Base-by-base conservation (phyloP, 2,888 invertebrate species). In the Meliscaeva auricollis region DNA sequence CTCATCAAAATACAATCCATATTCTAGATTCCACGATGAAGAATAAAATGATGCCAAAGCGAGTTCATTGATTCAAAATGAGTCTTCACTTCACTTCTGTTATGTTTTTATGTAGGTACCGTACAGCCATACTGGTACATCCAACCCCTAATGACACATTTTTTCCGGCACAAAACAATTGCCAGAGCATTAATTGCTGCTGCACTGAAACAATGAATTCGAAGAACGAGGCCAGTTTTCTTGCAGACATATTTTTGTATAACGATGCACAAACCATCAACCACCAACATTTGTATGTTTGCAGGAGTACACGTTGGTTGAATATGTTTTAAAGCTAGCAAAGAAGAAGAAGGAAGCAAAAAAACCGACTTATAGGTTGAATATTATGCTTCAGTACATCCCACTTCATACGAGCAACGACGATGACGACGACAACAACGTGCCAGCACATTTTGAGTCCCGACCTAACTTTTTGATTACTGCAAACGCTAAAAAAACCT, bases 51-150 rank as follows among this genome's bases (percentile, higher is more conserved):
- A 66, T 50, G 66, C 50, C 69, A 76, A 66, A 58, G n/a, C n/a
- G 69, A 74, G 83, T 83, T 83, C 83, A 74, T 69, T 83, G 78
- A 74, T 83, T 74, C 79, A 15, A 79, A 79, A 83, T 41, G 54
- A 74, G 73, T 78, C 54, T 74, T 78, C 81, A 38, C 38, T 26
- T 4, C 35, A 9, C 5, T 66, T 62, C 73, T 9, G 44, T 44
- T 44, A 0, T 3, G 7, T 15, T 17, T 66, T n/a, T n/a, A n/a
- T n/a, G n/a, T n/a, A n/a, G n/a, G n/a, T n/a, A n/a, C n/a, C n/a
- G n/a, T n/a, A n/a, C n/a, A n/a, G n/a, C n/a, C n/a, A n/a, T n/a
- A n/a, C n/a, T n/a, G n/a, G n/a, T n/a, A n/a, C n/a, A n/a, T n/a
- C 11, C 66, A 69, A 72, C 79, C 73, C 74, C 50, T 62, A 73